These are phyloP conservation scores for Leptinotarsa peninsularis DNA, from an alignment of 2,888 invertebrate genomes.

Conservation along the genomic window DNA sequence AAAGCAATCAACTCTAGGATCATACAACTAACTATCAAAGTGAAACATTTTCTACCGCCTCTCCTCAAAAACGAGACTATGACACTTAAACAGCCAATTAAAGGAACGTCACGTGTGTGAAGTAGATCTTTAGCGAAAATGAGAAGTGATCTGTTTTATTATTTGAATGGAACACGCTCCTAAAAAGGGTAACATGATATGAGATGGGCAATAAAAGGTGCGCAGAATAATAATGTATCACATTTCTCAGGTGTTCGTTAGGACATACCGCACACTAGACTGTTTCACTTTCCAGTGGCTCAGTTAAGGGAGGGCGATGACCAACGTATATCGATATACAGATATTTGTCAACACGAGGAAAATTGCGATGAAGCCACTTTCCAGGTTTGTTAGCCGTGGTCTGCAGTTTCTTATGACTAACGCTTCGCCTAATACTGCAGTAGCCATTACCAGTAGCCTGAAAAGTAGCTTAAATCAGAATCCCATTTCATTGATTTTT, in stretches of 20 bases:
- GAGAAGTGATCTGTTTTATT: slow-evolving; percentile 46
- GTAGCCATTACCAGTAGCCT: no score
- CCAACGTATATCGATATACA: not conserved
- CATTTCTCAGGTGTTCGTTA: slow-evolving; percentile 53
- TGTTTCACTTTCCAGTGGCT: slow-evolving; percentile 24
- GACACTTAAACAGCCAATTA: slow-evolving; percentile 2
- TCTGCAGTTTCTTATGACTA: no score
- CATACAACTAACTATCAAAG: not conserved
- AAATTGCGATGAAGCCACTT: not conserved
- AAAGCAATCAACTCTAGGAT: no score
- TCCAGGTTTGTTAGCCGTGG: no score
- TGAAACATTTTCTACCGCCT: not conserved
- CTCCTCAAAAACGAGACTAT: not conserved
- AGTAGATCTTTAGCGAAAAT: slow-evolving; percentile 33
- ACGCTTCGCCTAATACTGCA: no score
- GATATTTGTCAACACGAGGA: not conserved
- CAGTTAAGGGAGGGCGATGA: no score
- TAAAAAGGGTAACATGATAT: slow-evolving; percentile 47
- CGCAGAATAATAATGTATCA: slow-evolving; percentile 50
- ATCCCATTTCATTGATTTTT: no score
- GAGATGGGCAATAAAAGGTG: slow-evolving; percentile 44
- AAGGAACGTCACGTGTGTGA: slow-evolving; percentile 30
- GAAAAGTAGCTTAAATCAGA: no score
- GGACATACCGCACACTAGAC: slow-evolving; percentile 50
- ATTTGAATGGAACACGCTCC: slow-evolving; percentile 43